A percentile compares a stretch with the other conserved stretches of the same genome.
These are phyloP conservation scores for Drosophila pegasa DNA, from an alignment of 2,888 invertebrate genomes.

Conservation along the genomic window DNA sequence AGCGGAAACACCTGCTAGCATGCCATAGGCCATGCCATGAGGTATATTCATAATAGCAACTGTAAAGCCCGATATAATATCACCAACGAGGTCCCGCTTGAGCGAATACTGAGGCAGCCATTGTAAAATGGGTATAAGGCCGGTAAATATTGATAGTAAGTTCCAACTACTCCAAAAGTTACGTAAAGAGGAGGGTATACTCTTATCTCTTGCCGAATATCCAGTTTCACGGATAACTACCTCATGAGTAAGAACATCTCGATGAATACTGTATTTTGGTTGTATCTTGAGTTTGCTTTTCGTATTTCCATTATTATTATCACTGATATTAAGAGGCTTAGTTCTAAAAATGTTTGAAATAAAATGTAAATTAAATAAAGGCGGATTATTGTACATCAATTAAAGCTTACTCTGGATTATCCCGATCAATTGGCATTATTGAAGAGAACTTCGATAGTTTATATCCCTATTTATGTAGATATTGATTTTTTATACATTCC, in stretches of 20 bases:
- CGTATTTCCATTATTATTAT: constrained; percentile 53
- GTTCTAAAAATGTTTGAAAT: constrained; percentile 55
- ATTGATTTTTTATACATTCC: constrained; percentile 40
- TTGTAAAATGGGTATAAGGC: constrained; percentile 86
- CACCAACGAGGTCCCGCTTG: constrained; percentile 87
- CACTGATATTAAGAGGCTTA: constrained; percentile 71
- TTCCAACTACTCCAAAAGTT: constrained; percentile 80
- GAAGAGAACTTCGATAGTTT: constrained; percentile 6
- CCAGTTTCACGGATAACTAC: constrained; percentile 83
- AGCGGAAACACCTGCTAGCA: constrained; percentile 89
- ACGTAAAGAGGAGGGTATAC: constrained; percentile 78
- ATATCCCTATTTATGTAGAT: constrained; percentile 15
- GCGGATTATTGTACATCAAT: neutral
- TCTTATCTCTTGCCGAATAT: constrained; percentile 83
- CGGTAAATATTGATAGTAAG: constrained; percentile 79
- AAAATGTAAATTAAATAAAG: neutral
- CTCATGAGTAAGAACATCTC: constrained; percentile 83
- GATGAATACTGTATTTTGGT: constrained; percentile 81
- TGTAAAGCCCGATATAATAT: constrained; percentile 92
- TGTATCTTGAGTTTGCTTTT: constrained; percentile 75
- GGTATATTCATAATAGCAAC: constrained; percentile 95
- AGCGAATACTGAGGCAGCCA: constrained; percentile 88
- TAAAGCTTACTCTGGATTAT: constrained; percentile 75
- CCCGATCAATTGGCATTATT: constrained; percentile 73
- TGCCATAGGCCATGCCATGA: constrained; percentile 89